These are phyloP conservation scores for Teleopsis dalmanni DNA, from an alignment of 1,140 invertebrate genomes.

Conservation along the genomic window DNA sequence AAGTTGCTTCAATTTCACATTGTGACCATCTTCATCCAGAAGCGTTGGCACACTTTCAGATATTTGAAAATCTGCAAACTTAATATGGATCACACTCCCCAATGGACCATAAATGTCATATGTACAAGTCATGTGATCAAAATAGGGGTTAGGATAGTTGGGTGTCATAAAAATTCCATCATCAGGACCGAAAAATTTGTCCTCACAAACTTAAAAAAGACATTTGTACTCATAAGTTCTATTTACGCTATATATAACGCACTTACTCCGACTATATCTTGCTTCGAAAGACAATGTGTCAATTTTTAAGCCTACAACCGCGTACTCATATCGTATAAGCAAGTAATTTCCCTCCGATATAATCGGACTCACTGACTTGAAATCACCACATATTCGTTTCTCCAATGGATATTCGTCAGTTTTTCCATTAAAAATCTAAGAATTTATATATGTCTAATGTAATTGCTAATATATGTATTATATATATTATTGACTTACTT, in stretches of 20 bases:
- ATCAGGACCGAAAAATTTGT: slow-evolving; percentile 47
- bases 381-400: slow-evolving; percentile 57
- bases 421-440: slow-evolving; percentile 69
- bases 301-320: not conserved
- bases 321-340: slow-evolving; percentile 56
- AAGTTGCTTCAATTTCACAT: too few relatives aligned
- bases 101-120: slow-evolving; percentile 64
- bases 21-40: too few relatives aligned
- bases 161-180: slow-evolving; percentile 62
- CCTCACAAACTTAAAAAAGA: slow-evolving; percentile 56
- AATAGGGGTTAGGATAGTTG: slow-evolving; percentile 69
- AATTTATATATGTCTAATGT: too few relatives aligned
- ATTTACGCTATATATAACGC: too few relatives aligned
- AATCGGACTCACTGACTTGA: slow-evolving; percentile 41
- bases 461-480: not conserved
- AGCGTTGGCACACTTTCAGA: slow-evolving; percentile 45
- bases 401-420: slow-evolving; percentile 53
- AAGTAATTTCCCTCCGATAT: slow-evolving; percentile 56
- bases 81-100: slow-evolving; percentile 55
- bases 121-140: slow-evolving; percentile 57
- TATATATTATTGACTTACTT: slow-evolving; percentile 38
- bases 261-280: slow-evolving; percentile 24
- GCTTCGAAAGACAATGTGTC: too few relatives aligned
- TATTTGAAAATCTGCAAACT: slow-evolving; percentile 64
- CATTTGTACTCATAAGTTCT: too few relatives aligned